phyloP scores from a whole-genome alignment of 2,113 vertebrate genomes.

The Halichoerus grypus region DNA sequence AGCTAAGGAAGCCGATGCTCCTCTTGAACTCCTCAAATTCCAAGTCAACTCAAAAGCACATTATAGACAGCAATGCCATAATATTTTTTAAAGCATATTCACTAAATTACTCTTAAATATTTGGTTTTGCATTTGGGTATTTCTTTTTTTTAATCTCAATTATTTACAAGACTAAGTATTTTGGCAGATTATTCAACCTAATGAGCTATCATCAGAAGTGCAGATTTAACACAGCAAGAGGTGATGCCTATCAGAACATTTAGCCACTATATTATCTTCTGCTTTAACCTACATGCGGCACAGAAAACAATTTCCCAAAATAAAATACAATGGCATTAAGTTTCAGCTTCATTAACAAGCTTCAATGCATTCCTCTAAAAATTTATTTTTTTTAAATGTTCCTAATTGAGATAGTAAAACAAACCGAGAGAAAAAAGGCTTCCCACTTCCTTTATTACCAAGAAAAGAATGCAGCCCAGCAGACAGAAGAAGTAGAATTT shows the following conservation, averaged over 20 bases:
- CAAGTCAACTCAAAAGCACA: not conserved
- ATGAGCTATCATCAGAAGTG: constrained; percentile 13
- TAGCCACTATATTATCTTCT: constrained; percentile 21
- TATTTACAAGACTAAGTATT: constrained; percentile 15
- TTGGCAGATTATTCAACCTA: constrained; percentile 6
- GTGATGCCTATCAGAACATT: not conserved
- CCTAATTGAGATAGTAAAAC: not conserved
- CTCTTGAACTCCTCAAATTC: not conserved
- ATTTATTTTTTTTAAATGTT: constrained; percentile 49
- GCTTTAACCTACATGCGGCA: constrained; percentile 9
- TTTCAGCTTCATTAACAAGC: constrained; percentile 73
- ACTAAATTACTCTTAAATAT: not conserved
- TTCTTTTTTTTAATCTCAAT: constrained; percentile 12
- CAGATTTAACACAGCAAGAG: constrained; percentile 42
- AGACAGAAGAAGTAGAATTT: constrained; percentile 5
- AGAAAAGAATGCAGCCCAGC: constrained; percentile 33
- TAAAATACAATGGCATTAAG: constrained; percentile 55
- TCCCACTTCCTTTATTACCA: not conserved
- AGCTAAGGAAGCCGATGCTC: not conserved
- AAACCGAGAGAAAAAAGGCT: not conserved
- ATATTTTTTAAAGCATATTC: constrained; percentile 22
- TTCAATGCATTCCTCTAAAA: constrained; percentile 60
- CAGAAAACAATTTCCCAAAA: constrained; percentile 67
- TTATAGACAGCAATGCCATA: not conserved
- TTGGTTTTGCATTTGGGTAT: not conserved